Conservation (phyloP, 2,797 vertebrate genomes). For the Onychomys arenicola region DNA sequence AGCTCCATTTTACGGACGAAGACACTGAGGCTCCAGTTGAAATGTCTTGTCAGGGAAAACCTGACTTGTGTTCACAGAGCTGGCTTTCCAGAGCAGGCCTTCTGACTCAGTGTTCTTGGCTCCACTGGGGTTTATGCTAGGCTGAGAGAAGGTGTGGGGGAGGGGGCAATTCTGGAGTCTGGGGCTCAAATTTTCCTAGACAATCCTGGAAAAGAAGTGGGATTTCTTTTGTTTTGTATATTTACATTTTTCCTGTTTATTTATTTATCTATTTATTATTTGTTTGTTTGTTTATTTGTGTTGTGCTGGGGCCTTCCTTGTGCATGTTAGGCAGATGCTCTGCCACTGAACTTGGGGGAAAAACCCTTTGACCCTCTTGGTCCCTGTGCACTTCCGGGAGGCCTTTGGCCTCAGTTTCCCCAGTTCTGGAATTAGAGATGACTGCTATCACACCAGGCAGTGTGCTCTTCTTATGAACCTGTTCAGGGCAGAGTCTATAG, state of each 20-base stretch:
- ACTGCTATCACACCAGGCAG: neutral
- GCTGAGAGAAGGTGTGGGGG: neutral
- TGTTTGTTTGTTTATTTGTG: neutral
- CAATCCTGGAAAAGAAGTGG: neutral
- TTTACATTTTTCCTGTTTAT: neutral
- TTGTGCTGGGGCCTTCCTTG: neutral
- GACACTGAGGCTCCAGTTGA: constrained; percentile 13
- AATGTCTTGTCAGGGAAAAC: neutral
- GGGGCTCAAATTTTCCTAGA: constrained; percentile 18
- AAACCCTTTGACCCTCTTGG: neutral
- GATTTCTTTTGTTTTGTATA: neutral
- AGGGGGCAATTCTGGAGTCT: constrained; percentile 14
- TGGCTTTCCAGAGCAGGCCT: constrained; percentile 39
- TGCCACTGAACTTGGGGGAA: neutral
- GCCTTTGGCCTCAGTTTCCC: neutral
- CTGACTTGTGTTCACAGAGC: neutral
- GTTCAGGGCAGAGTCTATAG: neutral
- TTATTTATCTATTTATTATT: neutral
- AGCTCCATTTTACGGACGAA: constrained; percentile 54
- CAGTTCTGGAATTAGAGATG: neutral
- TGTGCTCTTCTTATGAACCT: neutral
- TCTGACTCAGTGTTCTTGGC: constrained; percentile 37
- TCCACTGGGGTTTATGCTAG: constrained; percentile 36
- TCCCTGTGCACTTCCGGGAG: neutral
- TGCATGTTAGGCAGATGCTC: neutral